Base-by-base conservation (phyloP, 2,888 invertebrate genomes). In the Bimastos eiseni region DNA sequence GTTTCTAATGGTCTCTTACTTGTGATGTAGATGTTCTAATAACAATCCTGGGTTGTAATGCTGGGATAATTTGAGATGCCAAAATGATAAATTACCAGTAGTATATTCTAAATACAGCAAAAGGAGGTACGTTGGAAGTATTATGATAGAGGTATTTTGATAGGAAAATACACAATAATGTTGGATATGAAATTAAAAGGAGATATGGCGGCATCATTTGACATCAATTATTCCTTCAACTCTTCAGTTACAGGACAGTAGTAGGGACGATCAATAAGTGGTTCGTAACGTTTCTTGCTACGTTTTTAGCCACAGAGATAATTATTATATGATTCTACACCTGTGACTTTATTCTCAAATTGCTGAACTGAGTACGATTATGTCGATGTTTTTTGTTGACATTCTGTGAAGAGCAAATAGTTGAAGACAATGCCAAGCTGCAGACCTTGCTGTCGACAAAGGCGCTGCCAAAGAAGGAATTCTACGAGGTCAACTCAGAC, bases 391-490 rank as follows among this genome's bases (percentile, higher is more conserved):
- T 70, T 6, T n/a, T n/a, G 70, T 70, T 70, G 70, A 70, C 70
- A 1, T 70, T 70, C 70, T 70, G 30, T 70, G 36, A 33, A 86
- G 86, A 36, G 86, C 34, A 15, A 86, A 86, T 86, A 19, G 86
- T 86, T 15, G 86, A 86, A 86, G 86, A 86, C 37, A 86, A 86
- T 36, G 34, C 13, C 36, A 34, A 37, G 37, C 86, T 86, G 3
- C 34, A 33, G 21, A 37, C 37, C 15, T n/a, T 36, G 37, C 37
- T 86, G 33, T 36, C 34, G 5, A 86, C 21, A 17, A 86, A 86
- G 86, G 86, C 86, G 8, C 17, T 86, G 86, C 86, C 86, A 21
- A 37, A 11, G 86, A 86, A 34, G 34, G 86, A 86, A 86, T 86
- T 86, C 86, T 37, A 86, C 86, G 36, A 86, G 86, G 37, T 37